Percentiles rank a stretch among this genome's conserved stretches.
phyloP scores from a whole-genome alignment of 2,113 vertebrate genomes.

The Haplotaxodon microlepis region DNA sequence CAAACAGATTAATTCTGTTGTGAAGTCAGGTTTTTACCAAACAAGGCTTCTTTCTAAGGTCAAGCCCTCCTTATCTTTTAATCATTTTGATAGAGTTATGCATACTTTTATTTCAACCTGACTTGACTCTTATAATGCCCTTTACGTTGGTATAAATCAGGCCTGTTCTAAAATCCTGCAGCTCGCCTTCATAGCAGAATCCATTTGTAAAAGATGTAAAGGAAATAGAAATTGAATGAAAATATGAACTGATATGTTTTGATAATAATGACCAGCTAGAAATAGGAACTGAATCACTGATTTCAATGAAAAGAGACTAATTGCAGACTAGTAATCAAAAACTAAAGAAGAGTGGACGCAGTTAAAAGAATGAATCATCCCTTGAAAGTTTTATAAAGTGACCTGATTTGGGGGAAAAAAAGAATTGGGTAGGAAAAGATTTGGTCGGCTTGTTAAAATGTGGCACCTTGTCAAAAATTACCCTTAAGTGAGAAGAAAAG shows the following conservation, averaged over 20 bases:
- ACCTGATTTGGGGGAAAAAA: neutral
- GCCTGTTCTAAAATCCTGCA: neutral
- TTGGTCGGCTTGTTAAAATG: neutral
- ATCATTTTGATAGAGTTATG: neutral
- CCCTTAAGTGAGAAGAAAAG: neutral
- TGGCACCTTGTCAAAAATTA: neutral
- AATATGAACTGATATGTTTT: neutral
- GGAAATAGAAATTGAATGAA: neutral
- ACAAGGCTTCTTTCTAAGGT: neutral
- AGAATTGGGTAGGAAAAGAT: neutral
- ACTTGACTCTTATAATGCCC: neutral
- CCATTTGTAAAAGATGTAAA: neutral
- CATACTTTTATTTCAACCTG: neutral
- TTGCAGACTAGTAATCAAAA: neutral
- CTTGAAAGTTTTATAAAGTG: neutral
- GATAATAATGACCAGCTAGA: neutral
- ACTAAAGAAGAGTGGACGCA: neutral
- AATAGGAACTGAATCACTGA: neutral
- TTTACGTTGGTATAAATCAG: neutral
- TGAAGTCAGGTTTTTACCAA: neutral
- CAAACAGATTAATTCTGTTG: neutral
- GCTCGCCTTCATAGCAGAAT: neutral
- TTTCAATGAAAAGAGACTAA: neutral
- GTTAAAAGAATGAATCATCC: neutral
- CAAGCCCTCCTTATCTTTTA: neutral